Percentiles rank a stretch among this genome's conserved stretches.
Conservation (phyloP, 2,797 vertebrate genomes). For the Characodon lateralis region DNA sequence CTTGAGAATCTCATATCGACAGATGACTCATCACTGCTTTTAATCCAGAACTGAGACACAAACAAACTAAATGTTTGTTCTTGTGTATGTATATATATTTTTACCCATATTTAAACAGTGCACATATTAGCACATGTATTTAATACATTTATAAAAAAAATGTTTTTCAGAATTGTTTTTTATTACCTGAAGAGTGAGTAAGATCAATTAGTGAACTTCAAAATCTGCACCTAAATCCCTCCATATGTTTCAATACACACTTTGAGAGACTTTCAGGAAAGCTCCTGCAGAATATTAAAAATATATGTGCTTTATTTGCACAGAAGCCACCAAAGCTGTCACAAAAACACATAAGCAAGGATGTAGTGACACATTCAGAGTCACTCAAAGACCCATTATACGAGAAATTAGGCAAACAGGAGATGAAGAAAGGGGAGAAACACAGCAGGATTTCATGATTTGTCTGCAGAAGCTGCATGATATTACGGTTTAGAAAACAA, state of each 20-base stretch:
- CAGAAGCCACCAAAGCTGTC: conserved; percentile 11
- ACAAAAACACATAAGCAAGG: background rate
- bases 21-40: background rate
- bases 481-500: conserved; percentile 35
- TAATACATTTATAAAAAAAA: background rate
- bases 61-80: background rate
- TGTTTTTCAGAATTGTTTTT: background rate
- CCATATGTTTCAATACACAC: background rate
- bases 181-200: background rate
- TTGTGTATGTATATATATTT: background rate
- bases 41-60: background rate
- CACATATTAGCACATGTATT: background rate
- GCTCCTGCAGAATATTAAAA: conserved; percentile 6
- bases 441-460: conserved; percentile 32
- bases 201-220: background rate
- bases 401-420: conserved; percentile 20
- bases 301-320: conserved; percentile 10
- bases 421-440: conserved; percentile 31
- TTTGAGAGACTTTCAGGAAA: background rate
- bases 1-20: background rate
- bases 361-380: conserved; percentile 16
- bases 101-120: background rate
- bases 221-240: background rate
- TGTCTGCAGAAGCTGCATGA: conserved; percentile 32
- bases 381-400: background rate